phyloP scores from a whole-genome alignment of 2,888 invertebrate species.

The Dimorphilus gyrociliatus region DNA sequence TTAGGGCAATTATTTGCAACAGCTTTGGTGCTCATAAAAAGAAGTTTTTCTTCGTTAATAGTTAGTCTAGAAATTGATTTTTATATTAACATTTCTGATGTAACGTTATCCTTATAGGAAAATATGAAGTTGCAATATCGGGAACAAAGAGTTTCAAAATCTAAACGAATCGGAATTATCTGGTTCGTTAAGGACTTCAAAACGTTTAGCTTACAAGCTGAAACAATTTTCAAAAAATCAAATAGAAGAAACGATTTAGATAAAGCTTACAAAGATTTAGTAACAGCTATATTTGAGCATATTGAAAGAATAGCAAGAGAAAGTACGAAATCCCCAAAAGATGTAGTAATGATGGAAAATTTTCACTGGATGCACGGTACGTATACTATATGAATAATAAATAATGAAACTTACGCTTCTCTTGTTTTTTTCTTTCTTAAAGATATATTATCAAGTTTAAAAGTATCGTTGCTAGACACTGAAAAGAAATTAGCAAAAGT shows the following conservation, averaged over 20 bases:
- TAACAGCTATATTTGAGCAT: constrained; percentile 66
- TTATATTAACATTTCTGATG: not conserved
- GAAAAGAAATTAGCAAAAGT: constrained; percentile 75
- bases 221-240: constrained; percentile 67
- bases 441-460: constrained; percentile 66
- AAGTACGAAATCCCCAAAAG: constrained; percentile 75
- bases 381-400: too few relatives aligned
- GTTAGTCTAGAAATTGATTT: constrained; percentile 24
- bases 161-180: not conserved
- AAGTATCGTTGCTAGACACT: constrained; percentile 69
- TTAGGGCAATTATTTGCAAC: constrained; percentile 72
- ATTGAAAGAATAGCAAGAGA: constrained; percentile 60
- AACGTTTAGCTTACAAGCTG: constrained; percentile 68
- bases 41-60: constrained; percentile 81
- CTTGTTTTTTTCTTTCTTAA: constrained; percentile 6
- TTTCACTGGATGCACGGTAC: constrained; percentile 69
- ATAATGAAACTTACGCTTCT: constrained; percentile 4
- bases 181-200: constrained; percentile 12
- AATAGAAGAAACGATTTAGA: constrained; percentile 47
- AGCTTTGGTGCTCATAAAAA: constrained; percentile 66
- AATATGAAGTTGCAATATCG: too few relatives aligned
- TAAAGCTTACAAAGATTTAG: constrained; percentile 36
- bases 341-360: constrained; percentile 86
- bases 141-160: too few relatives aligned
- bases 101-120: not conserved